These are phyloP conservation scores for Muscicapa striata DNA, from an alignment of 2,797 vertebrate species.

Conservation along the genomic window DNA sequence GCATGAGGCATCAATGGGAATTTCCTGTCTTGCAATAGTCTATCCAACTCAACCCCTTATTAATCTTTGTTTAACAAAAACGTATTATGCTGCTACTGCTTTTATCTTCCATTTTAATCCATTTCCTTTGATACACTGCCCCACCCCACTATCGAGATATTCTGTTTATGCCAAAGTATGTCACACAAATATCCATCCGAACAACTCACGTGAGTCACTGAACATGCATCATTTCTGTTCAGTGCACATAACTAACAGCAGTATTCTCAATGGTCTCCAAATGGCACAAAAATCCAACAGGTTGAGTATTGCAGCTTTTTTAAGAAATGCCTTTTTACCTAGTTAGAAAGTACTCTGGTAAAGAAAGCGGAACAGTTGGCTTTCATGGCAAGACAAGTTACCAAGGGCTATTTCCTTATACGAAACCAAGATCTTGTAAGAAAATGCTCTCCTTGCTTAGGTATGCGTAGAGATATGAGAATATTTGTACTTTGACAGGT, in stretches of 20 bases:
- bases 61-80: not conserved
- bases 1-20: constrained; percentile 42
- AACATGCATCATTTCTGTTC: not conserved
- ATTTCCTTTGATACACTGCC: not conserved
- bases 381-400: not conserved
- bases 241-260: not conserved
- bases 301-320: not conserved
- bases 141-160: not conserved
- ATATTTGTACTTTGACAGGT: not conserved
- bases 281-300: not conserved
- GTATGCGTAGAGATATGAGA: not conserved
- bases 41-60: not conserved
- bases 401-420: not conserved
- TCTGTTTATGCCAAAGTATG: not conserved
- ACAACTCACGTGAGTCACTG: not conserved
- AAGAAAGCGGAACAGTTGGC: not conserved
- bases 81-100: not conserved
- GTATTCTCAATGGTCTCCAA: not conserved
- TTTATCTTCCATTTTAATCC: not conserved
- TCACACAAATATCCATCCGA: not conserved
- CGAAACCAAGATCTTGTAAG: not conserved
- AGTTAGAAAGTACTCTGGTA: not conserved
- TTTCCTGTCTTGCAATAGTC: constrained; percentile 24
- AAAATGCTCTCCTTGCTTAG: not conserved
- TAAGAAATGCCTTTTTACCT: not conserved